Evolutionary conservation across 2,797 vertebrate species (phyloP).

Genomic region (Harpagifer antarcticus): DNA sequence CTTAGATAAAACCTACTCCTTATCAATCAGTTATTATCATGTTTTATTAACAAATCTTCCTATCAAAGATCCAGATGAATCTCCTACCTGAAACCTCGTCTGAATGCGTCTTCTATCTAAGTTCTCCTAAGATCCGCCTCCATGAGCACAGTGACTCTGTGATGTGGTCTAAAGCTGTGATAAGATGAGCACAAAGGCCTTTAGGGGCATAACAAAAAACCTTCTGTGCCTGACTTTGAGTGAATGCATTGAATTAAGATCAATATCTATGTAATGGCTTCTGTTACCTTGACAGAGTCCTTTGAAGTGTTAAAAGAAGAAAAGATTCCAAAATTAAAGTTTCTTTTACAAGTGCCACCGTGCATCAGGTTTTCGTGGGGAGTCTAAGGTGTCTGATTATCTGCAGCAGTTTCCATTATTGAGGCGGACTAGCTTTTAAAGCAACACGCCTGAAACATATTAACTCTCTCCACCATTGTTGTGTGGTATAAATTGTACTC

Average conservation of each 20-base stretch:
- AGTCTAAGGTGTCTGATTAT: constrained; percentile 16
- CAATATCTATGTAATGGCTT: constrained; percentile 67
- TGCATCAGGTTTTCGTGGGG: constrained; percentile 12
- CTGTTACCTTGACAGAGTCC: constrained; percentile 44
- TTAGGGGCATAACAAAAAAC: constrained; percentile 31
- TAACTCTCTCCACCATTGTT: constrained; percentile 42
- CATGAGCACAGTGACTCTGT: constrained; percentile 40
- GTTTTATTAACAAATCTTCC: background rate
- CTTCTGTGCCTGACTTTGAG: constrained; percentile 53
- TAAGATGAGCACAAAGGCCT: constrained; percentile 68
- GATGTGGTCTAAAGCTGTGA: constrained; percentile 51
- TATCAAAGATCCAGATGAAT: background rate
- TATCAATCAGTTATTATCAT: background rate
- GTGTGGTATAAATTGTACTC: constrained; percentile 17
- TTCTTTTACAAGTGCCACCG: constrained; percentile 36
- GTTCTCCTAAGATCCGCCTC: constrained; percentile 12
- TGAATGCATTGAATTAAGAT: constrained; percentile 73
- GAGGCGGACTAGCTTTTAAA: constrained; percentile 32
- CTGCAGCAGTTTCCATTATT: constrained; percentile 12
- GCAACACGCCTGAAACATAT: constrained; percentile 43
- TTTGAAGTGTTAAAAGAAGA: constrained; percentile 36
- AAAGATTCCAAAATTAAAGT: constrained; percentile 44
- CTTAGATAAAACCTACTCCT: constrained; percentile 4
- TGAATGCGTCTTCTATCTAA: background rate
- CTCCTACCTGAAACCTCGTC: background rate